Conservation (phyloP, 1,140 invertebrate genomes). For the Lepidurus apus region DNA sequence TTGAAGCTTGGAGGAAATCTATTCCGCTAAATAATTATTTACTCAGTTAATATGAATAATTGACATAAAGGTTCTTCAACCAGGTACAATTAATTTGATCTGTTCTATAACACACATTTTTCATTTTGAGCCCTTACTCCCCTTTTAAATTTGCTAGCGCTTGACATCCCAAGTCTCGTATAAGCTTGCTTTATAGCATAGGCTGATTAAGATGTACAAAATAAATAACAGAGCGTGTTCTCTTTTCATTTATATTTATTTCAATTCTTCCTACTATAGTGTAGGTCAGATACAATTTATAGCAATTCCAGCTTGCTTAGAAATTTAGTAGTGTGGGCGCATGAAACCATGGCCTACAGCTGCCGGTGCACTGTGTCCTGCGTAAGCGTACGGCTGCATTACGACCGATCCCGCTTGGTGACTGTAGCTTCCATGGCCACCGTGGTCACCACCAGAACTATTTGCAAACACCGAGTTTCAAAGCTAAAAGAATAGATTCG, state of each 20-base stretch:
- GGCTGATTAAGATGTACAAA: neutral
- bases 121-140: too few relatives aligned
- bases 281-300: neutral
- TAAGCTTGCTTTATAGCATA: neutral
- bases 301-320: constrained; percentile 9
- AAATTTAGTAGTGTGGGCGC: neutral
- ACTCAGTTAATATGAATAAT: too few relatives aligned
- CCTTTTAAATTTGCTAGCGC: too few relatives aligned
- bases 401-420: constrained; percentile 3
- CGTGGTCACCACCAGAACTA: neutral
- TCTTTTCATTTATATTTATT: neutral
- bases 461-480: too few relatives aligned
- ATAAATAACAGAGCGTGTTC: neutral
- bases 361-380: neutral
- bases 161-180: neutral
- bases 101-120: too few relatives aligned
- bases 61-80: too few relatives aligned
- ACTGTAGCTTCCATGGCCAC: constrained; percentile 1
- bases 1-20: too few relatives aligned
- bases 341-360: neutral
- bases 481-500: too few relatives aligned
- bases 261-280: neutral
- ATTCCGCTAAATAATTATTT: too few relatives aligned
- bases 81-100: too few relatives aligned
- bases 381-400: constrained; percentile 5